Evolutionary conservation across 2,888 invertebrate genomes (phyloP).

Genomic region (Homarus gammarus): DNA sequence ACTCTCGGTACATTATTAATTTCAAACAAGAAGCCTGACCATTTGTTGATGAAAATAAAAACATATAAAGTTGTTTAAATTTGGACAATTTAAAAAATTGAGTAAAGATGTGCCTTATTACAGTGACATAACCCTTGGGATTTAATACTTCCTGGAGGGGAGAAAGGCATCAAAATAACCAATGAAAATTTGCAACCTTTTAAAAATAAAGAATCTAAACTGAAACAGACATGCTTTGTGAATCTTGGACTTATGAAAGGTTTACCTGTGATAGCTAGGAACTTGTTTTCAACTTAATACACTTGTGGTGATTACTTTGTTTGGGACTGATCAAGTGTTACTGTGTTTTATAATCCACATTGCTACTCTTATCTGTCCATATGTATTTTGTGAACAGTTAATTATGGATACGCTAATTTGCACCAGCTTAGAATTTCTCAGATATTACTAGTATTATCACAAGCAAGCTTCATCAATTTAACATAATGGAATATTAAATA

Average conservation of each 20-base stretch:
- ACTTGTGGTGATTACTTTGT: background rate
- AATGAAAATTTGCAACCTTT: background rate
- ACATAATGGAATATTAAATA: background rate
- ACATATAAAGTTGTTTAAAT: background rate
- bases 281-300: background rate
- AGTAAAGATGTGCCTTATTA: slow-evolving; percentile 8
- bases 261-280: background rate
- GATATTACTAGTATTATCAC: background rate
- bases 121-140: background rate
- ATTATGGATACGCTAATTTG: background rate
- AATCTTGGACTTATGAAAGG: too few relatives aligned
- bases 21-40: background rate
- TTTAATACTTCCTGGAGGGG: too few relatives aligned
- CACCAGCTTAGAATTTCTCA: background rate
- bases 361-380: background rate
- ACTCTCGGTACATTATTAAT: background rate
- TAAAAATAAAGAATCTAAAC: background rate
- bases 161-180: too few relatives aligned
- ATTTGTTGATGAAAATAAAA: too few relatives aligned
- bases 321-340: background rate
- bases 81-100: background rate
- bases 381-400: background rate
- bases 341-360: background rate
- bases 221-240: too few relatives aligned
- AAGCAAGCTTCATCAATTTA: background rate